Base-by-base conservation (phyloP, 2,113 vertebrate genomes). In the Strix uralensis region DNA sequence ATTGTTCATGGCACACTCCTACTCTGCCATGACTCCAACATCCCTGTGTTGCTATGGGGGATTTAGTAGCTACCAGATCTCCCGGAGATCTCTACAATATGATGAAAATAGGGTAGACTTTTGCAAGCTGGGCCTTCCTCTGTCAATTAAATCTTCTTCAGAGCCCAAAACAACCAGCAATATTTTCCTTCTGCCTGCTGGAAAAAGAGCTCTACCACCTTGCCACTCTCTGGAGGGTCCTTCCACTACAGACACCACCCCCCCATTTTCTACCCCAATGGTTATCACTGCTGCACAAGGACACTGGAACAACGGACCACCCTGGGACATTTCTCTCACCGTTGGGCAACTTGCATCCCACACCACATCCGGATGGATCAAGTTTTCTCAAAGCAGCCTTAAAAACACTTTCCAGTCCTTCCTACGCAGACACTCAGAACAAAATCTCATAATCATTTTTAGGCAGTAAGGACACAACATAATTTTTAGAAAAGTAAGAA, bases 21-120 rank as follows among this genome's bases (percentile, higher is more conserved):
- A 92, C 94, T 93, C 86, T 86, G 69, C 67, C 80, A 78, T 38
- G 82, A 90, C 80, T 88, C 88, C 75, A 90, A 19, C 86, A 62
- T 51, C 63, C 44, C 23, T 34, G 81, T 78, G 94, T 91, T 95
- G 93, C 95, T 89, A 81, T 2, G 81, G 81, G 80, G 83, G 72
- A 74, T 19, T 73, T 46, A 89, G 69, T 4, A 91, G 72, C 83
- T 88, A 66, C 29, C 63, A 54, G 30, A 77, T 44, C 29, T 81
- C 74, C 52, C 0, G 0, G 17, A 59, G 78, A 51, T 85, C 51
- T 83, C 47, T 42, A 59, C 22, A 75, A 23, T 3, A 32, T 5
- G 19, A 73, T 18, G 70, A 77, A 72, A 85, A 88, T 3, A 72
- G 7, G 26, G 36, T 26, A 85, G 84, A 47, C 21, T 77, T 85